Percentiles rank a stretch among this genome's conserved stretches.
These are phyloP conservation scores for Spizella passerina DNA, from an alignment of 2,797 vertebrate genomes.

Conservation along the genomic window DNA sequence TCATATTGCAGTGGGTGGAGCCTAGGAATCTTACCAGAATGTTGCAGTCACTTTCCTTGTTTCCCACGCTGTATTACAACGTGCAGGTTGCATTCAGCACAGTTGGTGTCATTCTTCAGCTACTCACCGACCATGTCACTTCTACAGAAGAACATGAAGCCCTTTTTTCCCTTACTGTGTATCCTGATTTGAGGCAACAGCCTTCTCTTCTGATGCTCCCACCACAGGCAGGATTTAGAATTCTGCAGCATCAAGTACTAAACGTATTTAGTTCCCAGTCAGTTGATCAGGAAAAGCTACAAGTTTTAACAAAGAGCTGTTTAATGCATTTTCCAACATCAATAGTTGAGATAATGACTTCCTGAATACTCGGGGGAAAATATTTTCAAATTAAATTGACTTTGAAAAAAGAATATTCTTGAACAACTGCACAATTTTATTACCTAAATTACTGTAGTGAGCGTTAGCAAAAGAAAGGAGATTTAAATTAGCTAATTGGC, in stretches of 20 bases:
- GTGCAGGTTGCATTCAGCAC: neutral
- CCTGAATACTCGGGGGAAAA: neutral
- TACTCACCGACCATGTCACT: neutral
- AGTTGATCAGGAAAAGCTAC: neutral
- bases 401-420: neutral
- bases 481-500: neutral
- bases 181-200: neutral
- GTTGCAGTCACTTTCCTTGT: neutral
- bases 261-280: neutral
- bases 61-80: neutral
- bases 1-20: neutral
- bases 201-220: neutral
- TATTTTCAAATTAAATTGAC: neutral
- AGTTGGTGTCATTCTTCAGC: neutral
- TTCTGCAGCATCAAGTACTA: neutral
- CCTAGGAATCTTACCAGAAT: neutral
- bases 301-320: neutral
- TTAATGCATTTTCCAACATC: neutral
- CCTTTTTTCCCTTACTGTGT: neutral
- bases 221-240: neutral
- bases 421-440: neutral
- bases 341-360: neutral
- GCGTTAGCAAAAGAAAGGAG: neutral
- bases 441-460: neutral
- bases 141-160: neutral